These are phyloP conservation scores for Latrodectus hesperus DNA, from an alignment of 2,888 invertebrate genomes.

Conservation along the genomic window DNA sequence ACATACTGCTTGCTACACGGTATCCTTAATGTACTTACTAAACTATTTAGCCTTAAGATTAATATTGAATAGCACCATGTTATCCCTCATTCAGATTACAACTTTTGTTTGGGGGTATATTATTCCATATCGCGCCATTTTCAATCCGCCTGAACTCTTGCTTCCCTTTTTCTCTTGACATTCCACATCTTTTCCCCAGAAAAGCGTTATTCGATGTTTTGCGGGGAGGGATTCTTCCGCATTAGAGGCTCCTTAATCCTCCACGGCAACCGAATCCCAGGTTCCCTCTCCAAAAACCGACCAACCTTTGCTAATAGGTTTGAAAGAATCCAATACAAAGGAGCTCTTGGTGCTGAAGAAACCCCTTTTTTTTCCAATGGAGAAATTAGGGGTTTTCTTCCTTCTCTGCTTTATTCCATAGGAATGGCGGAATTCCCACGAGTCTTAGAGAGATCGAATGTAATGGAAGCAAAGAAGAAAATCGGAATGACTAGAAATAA, in stretches of 20 bases:
- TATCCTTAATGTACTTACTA: too few relatives aligned
- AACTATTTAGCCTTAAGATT: too few relatives aligned
- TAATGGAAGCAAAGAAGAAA: conserved; percentile 7
- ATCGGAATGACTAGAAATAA: conserved; percentile 11
- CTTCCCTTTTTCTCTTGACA: neutral
- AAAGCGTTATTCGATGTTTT: neutral
- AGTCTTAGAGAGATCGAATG: conserved; percentile 16
- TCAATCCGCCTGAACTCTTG: neutral
- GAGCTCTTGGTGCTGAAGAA: neutral
- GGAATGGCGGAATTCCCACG: neutral
- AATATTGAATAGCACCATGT: too few relatives aligned
- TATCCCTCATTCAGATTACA: too few relatives aligned
- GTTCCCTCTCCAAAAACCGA: neutral
- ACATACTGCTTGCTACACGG: too few relatives aligned
- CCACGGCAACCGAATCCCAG: neutral
- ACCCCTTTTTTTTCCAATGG: neutral
- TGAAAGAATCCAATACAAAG: neutral
- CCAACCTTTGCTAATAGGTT: conserved; percentile 3
- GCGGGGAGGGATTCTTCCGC: neutral
- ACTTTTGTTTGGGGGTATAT: too few relatives aligned
- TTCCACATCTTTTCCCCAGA: neutral
- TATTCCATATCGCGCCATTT: too few relatives aligned
- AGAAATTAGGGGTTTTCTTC: neutral
- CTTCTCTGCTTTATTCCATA: neutral
- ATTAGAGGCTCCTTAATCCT: neutral